These are phyloP conservation scores for Drosophila serrata DNA, from an alignment of 1,140 invertebrate species.

Conservation along the genomic window DNA sequence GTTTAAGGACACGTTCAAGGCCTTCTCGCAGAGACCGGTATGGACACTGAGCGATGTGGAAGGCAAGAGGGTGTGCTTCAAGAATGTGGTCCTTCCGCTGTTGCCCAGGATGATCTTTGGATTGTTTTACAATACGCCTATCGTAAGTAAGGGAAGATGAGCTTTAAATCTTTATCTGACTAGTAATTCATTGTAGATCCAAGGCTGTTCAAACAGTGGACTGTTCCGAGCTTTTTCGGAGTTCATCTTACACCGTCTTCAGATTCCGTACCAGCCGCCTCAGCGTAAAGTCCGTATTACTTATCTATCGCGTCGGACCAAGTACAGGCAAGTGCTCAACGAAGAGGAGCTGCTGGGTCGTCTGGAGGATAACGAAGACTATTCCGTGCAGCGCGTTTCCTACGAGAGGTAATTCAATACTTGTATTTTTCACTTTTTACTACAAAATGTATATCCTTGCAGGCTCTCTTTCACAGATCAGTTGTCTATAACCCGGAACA, in stretches of 20 bases:
- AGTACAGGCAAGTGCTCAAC: constrained; percentile 94
- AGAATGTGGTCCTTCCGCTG: constrained; percentile 96
- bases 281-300: constrained; percentile 90
- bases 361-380: constrained; percentile 88
- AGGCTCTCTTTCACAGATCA: constrained; percentile 90
- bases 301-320: constrained; percentile 92
- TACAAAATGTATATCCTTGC: neutral
- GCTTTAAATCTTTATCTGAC: neutral
- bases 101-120: constrained; percentile 99
- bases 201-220: constrained; percentile 96
- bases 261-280: constrained; percentile 88
- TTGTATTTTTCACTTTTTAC: neutral
- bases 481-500: constrained; percentile 93
- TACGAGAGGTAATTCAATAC: constrained; percentile 86
- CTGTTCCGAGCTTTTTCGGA: constrained; percentile 97
- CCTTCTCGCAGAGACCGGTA: constrained; percentile 94
- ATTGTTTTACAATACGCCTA: constrained; percentile 98
- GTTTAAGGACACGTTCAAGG: constrained; percentile 94
- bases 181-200: constrained; percentile 88
- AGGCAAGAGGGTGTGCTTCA: constrained; percentile 95
- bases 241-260: constrained; percentile 94
- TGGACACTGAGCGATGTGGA: constrained; percentile 94
- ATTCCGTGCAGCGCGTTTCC: constrained; percentile 89
- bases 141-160: constrained; percentile 88
- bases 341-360: constrained; percentile 92